Evolutionary conservation across 2,113 vertebrate genomes (phyloP).

Genomic region (Neogale vison): DNA sequence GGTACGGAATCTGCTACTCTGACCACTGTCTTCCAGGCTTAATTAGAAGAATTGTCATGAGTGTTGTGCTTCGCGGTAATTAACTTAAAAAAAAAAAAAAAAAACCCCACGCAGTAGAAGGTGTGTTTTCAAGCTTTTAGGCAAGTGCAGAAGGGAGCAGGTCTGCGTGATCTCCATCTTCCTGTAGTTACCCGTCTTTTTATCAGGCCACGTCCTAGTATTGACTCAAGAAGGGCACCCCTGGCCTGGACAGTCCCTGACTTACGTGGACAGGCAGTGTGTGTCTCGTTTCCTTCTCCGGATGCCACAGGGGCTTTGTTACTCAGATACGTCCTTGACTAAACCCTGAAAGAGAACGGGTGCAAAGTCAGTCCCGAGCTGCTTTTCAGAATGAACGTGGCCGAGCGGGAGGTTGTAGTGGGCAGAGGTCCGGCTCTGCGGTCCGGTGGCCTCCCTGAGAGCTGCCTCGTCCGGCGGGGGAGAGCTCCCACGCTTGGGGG

Average conservation of each 20-base stretch:
- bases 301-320: constrained; percentile 8
- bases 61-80: constrained; percentile 61
- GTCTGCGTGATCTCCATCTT: not conserved
- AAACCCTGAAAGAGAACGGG: not conserved
- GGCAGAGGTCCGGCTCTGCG: not conserved
- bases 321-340: not conserved
- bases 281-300: not conserved
- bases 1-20: constrained; percentile 82
- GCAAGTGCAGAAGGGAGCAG: not conserved
- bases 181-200: not conserved
- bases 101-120: not conserved
- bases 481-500: not conserved
- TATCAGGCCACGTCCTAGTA: too few relatives aligned
- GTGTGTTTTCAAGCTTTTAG: not conserved
- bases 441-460: not conserved
- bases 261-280: not conserved
- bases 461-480: not conserved
- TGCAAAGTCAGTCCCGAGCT: not conserved
- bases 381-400: not conserved
- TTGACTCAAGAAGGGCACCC: not conserved
- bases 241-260: not conserved
- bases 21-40: constrained; percentile 38
- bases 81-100: constrained; percentile 46
- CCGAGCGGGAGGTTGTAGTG: too few relatives aligned
- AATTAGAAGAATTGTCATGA: constrained; percentile 71